phyloP scores from a whole-genome alignment of 1,140 invertebrate genomes.

The Bombus balteatus region DNA sequence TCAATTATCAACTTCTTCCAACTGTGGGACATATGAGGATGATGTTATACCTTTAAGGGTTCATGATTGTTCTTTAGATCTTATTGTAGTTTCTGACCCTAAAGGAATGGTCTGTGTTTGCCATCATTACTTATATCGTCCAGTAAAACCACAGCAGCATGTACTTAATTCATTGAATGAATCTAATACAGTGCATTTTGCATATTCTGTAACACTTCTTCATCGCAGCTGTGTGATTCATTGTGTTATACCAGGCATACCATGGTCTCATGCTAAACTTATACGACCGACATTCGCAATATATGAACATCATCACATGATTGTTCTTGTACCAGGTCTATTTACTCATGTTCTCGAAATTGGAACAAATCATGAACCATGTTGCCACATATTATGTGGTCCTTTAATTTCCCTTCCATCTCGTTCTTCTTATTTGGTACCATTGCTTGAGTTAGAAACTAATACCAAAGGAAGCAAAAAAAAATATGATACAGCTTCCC shows the following conservation, averaged over 20 bases:
- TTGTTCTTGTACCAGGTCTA: slow-evolving; percentile 89
- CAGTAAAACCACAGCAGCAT: slow-evolving; percentile 85
- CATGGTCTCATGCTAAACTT: slow-evolving; percentile 88
- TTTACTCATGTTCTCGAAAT: slow-evolving; percentile 92
- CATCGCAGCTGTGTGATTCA: slow-evolving; percentile 92
- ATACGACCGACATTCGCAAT: slow-evolving; percentile 89
- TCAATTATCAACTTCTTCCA: slow-evolving; percentile 85
- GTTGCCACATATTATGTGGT: slow-evolving; percentile 88
- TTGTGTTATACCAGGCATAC: slow-evolving; percentile 90
- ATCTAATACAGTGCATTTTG: slow-evolving; percentile 89
- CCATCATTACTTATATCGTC: slow-evolving; percentile 93
- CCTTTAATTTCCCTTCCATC: slow-evolving; percentile 83
- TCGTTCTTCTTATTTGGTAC: slow-evolving; percentile 86
- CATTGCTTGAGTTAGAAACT: slow-evolving; percentile 79
- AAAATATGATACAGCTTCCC: slow-evolving; percentile 48
- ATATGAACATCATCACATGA: slow-evolving; percentile 88
- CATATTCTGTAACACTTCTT: slow-evolving; percentile 91
- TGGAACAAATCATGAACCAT: slow-evolving; percentile 90
- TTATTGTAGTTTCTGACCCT: slow-evolving; percentile 89
- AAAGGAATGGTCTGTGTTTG: slow-evolving; percentile 91
- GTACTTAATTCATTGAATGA: slow-evolving; percentile 83
- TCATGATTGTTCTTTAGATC: slow-evolving; percentile 91
- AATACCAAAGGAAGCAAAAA: slow-evolving; percentile 45
- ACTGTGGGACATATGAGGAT: slow-evolving; percentile 89
- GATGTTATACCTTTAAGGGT: slow-evolving; percentile 89